Evolutionary conservation across 2,888 invertebrate species (phyloP).

Genomic region (Spodoptera littoralis): DNA sequence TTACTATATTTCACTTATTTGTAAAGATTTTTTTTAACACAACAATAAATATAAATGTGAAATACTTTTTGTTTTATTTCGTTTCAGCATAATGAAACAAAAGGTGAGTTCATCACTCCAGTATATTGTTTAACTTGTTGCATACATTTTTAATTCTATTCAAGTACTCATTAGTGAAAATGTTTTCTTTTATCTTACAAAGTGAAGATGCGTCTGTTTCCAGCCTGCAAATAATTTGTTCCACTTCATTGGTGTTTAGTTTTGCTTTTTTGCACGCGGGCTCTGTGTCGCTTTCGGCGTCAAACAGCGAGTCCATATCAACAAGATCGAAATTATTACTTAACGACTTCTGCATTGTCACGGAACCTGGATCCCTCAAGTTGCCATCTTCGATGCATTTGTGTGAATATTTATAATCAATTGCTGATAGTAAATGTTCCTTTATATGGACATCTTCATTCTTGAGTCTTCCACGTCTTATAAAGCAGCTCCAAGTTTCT

Average conservation of each 20-base stretch:
- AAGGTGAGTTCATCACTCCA: slow-evolving; percentile 55
- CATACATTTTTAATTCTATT: slow-evolving; percentile 69
- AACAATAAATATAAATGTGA: slow-evolving; percentile 89
- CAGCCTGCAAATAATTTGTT: slow-evolving; percentile 68
- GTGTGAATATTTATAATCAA: slow-evolving; percentile 61
- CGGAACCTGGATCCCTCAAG: slow-evolving; percentile 13
- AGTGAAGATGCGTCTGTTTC: slow-evolving; percentile 70
- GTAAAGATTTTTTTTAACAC: slow-evolving; percentile 88
- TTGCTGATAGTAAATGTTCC: slow-evolving; percentile 48
- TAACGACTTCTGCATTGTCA: slow-evolving; percentile 44
- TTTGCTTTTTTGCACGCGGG: slow-evolving; percentile 76
- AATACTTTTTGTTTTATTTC: slow-evolving; percentile 80
- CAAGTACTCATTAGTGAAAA: slow-evolving; percentile 64
- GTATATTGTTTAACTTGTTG: slow-evolving; percentile 72
- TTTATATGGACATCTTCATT: slow-evolving; percentile 38
- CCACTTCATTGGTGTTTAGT: slow-evolving; percentile 63
- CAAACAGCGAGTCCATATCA: slow-evolving; percentile 73
- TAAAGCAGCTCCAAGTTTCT: slow-evolving; percentile 58
- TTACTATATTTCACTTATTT: slow-evolving; percentile 87
- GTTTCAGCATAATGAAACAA: slow-evolving; percentile 53
- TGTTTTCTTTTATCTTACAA: slow-evolving; percentile 66
- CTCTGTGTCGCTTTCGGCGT: slow-evolving; percentile 66
- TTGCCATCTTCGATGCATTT: slow-evolving; percentile 64
- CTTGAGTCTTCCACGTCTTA: slow-evolving; percentile 35
- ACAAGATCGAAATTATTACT: slow-evolving; percentile 75